These are phyloP conservation scores for Neopipo cinnamomea DNA, from an alignment of 2,113 vertebrate species.

Conservation along the genomic window DNA sequence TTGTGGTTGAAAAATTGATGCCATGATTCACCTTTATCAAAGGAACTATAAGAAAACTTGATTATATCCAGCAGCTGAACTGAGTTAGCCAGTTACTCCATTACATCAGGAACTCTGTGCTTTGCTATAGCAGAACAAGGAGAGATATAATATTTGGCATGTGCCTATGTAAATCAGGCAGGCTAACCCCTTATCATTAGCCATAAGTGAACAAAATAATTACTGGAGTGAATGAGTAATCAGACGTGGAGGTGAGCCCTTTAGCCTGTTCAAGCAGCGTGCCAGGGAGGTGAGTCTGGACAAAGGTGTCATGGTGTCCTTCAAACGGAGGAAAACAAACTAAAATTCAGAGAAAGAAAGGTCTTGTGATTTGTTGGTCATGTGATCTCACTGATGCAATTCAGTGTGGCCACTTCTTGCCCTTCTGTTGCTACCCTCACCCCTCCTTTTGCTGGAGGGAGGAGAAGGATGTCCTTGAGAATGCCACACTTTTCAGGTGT, in stretches of 20 bases:
- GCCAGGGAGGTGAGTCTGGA: rapidly evolving
- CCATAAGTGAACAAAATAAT: neutral
- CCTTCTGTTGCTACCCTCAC: no score
- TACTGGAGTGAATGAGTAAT: neutral
- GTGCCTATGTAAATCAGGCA: neutral
- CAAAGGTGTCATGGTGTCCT: neutral
- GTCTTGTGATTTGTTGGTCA: rapidly evolving
- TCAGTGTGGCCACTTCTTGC: no score
- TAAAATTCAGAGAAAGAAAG: rapidly evolving
- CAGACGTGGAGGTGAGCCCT: neutral
- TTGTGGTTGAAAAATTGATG: neutral
- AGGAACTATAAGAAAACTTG: neutral
- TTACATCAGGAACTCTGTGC: neutral
- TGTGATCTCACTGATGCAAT: rapidly evolving
- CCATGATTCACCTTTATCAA: neutral
- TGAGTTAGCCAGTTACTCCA: neutral
- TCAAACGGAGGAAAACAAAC: neutral
- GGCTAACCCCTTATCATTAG: neutral
- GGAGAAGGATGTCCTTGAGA: neutral
- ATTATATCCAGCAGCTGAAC: neutral
- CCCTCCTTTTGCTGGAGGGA: neutral
- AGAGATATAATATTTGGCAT: neutral
- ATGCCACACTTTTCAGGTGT: rapidly evolving
- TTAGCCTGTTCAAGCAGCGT: neutral
- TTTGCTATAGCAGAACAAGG: neutral